Evolutionary conservation across 1,140 invertebrate species (phyloP), one percentile per base, ranked within the genome.

Genomic region (Drosophila kikkawai): DNA sequence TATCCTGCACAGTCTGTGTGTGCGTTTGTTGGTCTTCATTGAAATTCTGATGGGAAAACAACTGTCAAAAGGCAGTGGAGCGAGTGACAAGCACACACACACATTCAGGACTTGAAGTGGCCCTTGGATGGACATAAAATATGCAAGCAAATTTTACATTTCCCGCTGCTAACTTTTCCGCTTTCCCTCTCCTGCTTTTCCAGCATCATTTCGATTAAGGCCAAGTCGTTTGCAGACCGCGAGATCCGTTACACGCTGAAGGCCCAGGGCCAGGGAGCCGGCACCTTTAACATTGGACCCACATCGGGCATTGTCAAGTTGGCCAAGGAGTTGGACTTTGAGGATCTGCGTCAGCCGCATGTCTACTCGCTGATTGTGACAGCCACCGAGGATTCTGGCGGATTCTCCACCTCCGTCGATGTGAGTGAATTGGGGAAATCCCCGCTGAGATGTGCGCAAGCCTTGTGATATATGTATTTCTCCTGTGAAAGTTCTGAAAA

Each of bases 161-260:
- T 84, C 55, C 55, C 63, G 26, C 15, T 61, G 44, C 61, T 65
- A 64, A 45, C 66, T 51, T 57, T 48, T 15, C 51, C 11, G 19
- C 65, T 41, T 42, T 6, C 5, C 41, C 50, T 44, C 51, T 29
- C 26, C 17, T 7, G 53, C 39, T 36, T 50, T 80, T 82, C 22
- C 83, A 92, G 91, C 79, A 98, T 99, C 44, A 98, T 99, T 93
- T 98, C 97, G 44, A 97, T 99, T 63, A 98, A 98, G 94, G 98
- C 98, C 1, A 98, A 98, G 93, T 98, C 98, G 7, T 99, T 99
- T 93, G 98, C 98, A 57, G 98, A 98, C 93, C 95, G 98, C 39
- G 97, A 98, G 93, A 99, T 99, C 76, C 95, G 97, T 4, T 99
- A 99, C 93, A 98, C 98, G 0, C 91, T 99, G 68, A 98, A 98